phyloP scores from a whole-genome alignment of 2,113 vertebrate species.

The Lycaon pictus region DNA sequence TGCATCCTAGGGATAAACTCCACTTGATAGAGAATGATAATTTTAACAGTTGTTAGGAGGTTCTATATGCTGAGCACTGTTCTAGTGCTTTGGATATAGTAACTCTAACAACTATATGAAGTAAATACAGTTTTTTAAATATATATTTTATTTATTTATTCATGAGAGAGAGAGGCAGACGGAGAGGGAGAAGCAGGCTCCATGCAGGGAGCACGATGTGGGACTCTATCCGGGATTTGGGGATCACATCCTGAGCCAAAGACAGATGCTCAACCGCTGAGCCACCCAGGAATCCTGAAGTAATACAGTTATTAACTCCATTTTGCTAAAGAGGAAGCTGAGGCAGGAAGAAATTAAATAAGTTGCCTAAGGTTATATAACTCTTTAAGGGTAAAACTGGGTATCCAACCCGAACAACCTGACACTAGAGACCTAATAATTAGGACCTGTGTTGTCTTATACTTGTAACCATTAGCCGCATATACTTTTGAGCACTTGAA shows the following conservation, averaged over 20 bases:
- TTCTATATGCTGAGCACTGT: not conserved
- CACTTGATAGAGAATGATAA: not conserved
- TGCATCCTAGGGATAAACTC: not conserved
- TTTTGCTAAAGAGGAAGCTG: slow-evolving; percentile 16
- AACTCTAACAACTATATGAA: not conserved
- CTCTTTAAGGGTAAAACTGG: not conserved
- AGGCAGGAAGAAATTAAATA: not conserved
- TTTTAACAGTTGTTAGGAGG: not conserved
- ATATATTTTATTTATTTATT: too few species aligned
- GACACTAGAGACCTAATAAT: not conserved
- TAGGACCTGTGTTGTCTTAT: not conserved
- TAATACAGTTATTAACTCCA: not conserved
- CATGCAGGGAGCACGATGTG: too few species aligned
- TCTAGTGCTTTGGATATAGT: not conserved
- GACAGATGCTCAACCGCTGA: too few species aligned
- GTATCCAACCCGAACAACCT: not conserved
- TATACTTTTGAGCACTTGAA: not conserved
- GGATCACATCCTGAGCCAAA: too few species aligned
- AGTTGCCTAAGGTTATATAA: not conserved
- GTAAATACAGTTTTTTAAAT: not conserved
- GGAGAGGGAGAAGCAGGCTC: too few species aligned
- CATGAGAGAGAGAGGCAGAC: too few species aligned
- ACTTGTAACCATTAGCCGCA: not conserved
- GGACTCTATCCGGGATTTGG: too few species aligned
- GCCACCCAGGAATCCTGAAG: too few species aligned